Conservation (phyloP, 92 coral and sea anemone genomes). For the Palythoa heliodiscus region DNA sequence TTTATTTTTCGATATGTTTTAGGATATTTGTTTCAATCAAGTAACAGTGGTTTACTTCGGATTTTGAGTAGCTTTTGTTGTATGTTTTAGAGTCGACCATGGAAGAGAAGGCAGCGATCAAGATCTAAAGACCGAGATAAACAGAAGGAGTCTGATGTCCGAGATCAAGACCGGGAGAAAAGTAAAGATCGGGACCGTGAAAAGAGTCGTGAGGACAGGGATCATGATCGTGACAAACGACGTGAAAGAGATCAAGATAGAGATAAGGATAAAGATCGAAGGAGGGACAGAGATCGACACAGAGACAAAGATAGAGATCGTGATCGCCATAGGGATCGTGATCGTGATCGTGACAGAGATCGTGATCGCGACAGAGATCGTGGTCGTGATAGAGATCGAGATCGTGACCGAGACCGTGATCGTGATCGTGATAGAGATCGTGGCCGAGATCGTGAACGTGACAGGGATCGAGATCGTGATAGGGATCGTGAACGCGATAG, state of each 20-base stretch:
- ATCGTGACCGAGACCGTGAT: constrained; percentile 35
- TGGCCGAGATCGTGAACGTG: constrained; percentile 35
- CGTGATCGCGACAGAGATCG: constrained; percentile 43
- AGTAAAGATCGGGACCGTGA: constrained; percentile 21
- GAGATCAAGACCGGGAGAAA: constrained; percentile 8
- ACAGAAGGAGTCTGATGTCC: constrained; percentile 2
- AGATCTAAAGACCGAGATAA: constrained; percentile 17
- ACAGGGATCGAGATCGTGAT: constrained; percentile 43
- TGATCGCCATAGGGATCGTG: constrained; percentile 35
- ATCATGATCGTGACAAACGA: constrained; percentile 2
- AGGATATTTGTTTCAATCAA: background rate
- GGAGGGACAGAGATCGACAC: constrained; percentile 23
- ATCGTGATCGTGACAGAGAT: constrained; percentile 55
- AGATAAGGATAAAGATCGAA: constrained; percentile 10
- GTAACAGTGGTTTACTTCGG: background rate
- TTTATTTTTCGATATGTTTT: too few species aligned
- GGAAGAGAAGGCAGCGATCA: constrained; percentile 27
- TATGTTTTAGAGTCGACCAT: constrained; percentile 32
- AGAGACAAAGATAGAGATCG: constrained; percentile 27
- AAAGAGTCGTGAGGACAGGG: constrained; percentile 14
- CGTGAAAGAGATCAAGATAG: background rate
- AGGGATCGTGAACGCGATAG: constrained; percentile 39
- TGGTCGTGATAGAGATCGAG: constrained; percentile 30
- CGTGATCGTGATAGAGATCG: constrained; percentile 17
- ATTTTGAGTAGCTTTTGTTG: background rate